These are phyloP conservation scores for Trinorchestia longiramus DNA, from an alignment of 1,140 invertebrate genomes.

Conservation along the genomic window DNA sequence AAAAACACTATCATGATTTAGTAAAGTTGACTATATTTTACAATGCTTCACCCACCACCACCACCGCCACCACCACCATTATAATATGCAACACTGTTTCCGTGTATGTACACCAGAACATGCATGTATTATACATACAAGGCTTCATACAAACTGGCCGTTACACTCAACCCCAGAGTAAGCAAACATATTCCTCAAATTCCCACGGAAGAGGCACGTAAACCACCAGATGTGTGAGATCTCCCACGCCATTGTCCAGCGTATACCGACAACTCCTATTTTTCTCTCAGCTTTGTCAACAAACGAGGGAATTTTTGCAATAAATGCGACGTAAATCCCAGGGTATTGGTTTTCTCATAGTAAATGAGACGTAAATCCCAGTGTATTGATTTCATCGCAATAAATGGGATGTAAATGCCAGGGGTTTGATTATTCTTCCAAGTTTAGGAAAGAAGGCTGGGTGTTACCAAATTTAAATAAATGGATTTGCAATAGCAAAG, in stretches of 20 bases:
- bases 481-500: too few species aligned
- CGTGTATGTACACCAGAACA: too few species aligned
- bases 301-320: background rate
- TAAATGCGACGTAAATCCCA: background rate
- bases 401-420: too few species aligned
- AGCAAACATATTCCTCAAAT: conserved; percentile 47
- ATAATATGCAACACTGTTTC: background rate
- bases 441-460: too few species aligned
- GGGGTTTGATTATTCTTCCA: too few species aligned
- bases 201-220: background rate
- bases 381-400: too few species aligned
- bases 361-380: too few species aligned
- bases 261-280: background rate
- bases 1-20: too few species aligned
- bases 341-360: background rate
- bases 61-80: too few species aligned
- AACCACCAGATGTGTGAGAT: background rate
- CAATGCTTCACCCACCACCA: too few species aligned
- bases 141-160: background rate
- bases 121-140: background rate
- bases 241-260: conserved; percentile 32
- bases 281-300: background rate
- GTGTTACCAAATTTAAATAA: background rate
- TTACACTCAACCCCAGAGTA: background rate
- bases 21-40: too few species aligned